A percentile compares a stretch with the other conserved stretches of the same genome.
Evolutionary conservation across 1,140 invertebrate genomes (phyloP).

Genomic region (Vanessa tameamea): DNA sequence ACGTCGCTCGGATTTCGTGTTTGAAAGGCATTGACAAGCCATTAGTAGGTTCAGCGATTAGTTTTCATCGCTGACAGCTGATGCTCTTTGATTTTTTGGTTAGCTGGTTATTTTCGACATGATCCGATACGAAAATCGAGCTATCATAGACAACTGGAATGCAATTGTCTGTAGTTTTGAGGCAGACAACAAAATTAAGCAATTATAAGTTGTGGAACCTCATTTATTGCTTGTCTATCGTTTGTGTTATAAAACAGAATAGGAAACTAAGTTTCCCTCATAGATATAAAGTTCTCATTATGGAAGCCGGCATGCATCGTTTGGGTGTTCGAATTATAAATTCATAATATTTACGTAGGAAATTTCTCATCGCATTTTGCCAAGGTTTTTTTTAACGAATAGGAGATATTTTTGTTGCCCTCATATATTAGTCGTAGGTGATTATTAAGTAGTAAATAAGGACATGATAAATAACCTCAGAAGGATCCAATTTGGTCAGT

Average conservation of each 20-base stretch:
- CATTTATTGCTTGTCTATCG: slow-evolving; percentile 77
- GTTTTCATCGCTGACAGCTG: slow-evolving; percentile 54
- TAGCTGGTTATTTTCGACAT: slow-evolving; percentile 48
- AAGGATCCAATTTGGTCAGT: slow-evolving; percentile 41
- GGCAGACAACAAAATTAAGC: slow-evolving; percentile 72
- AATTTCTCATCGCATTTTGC: background rate
- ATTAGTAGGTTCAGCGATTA: slow-evolving; percentile 63
- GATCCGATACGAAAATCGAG: slow-evolving; percentile 53
- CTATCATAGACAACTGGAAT: slow-evolving; percentile 60
- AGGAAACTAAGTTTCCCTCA: slow-evolving; percentile 62
- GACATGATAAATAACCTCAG: slow-evolving; percentile 29
- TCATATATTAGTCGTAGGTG: slow-evolving; percentile 15
- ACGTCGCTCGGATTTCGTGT: slow-evolving; percentile 52
- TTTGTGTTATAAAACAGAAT: slow-evolving; percentile 70
- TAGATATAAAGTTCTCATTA: slow-evolving; percentile 51
- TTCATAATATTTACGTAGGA: background rate
- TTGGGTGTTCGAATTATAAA: slow-evolving; percentile 2
- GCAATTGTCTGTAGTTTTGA: slow-evolving; percentile 60
- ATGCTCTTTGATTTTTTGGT: slow-evolving; percentile 51
- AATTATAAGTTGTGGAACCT: slow-evolving; percentile 76
- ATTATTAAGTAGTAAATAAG: slow-evolving; percentile 27
- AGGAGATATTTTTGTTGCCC: slow-evolving; percentile 1
- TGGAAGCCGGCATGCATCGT: slow-evolving; percentile 7
- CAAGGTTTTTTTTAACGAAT: background rate
- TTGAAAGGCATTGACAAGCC: slow-evolving; percentile 65